Percentiles rank a stretch among this genome's conserved stretches.
Evolutionary conservation across 1,140 invertebrate species (phyloP).

Genomic region (Ladona fulva): DNA sequence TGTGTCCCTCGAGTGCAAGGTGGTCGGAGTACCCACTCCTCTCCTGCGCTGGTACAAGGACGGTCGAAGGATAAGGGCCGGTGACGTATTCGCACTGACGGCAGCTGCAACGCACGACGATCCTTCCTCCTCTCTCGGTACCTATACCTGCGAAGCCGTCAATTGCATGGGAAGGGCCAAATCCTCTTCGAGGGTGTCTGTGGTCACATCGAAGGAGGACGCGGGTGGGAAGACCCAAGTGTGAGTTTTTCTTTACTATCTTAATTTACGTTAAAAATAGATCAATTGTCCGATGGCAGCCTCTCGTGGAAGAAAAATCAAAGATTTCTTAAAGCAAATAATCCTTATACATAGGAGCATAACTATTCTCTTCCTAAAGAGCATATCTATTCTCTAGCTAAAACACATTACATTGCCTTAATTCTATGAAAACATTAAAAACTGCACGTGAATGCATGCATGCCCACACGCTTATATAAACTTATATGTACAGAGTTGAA

Average conservation of each 20-base stretch:
- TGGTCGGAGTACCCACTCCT: conserved; percentile 75
- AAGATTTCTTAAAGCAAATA: too few species aligned
- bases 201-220: conserved; percentile 48
- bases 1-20: conserved; percentile 81
- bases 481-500: too few species aligned
- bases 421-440: too few species aligned
- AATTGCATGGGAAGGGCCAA: conserved; percentile 76
- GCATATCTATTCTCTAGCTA: too few species aligned
- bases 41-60: conserved; percentile 75
- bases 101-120: conserved; percentile 70
- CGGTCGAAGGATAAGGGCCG: conserved; percentile 73
- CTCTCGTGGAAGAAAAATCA: too few species aligned
- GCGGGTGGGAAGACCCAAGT: background rate
- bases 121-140: conserved; percentile 65
- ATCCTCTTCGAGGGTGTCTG: conserved; percentile 72
- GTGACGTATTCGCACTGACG: conserved; percentile 75
- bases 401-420: too few species aligned
- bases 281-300: too few species aligned
- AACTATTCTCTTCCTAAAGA: too few species aligned
- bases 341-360: too few species aligned
- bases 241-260: background rate
- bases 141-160: conserved; percentile 74
- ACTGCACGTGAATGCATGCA: too few species aligned
- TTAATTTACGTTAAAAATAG: too few species aligned
- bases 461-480: too few species aligned